A percentile compares a stretch with the other conserved stretches of the same genome.
phyloP scores from a whole-genome alignment of 1,140 invertebrate species.

The Phthorimaea operculella region DNA sequence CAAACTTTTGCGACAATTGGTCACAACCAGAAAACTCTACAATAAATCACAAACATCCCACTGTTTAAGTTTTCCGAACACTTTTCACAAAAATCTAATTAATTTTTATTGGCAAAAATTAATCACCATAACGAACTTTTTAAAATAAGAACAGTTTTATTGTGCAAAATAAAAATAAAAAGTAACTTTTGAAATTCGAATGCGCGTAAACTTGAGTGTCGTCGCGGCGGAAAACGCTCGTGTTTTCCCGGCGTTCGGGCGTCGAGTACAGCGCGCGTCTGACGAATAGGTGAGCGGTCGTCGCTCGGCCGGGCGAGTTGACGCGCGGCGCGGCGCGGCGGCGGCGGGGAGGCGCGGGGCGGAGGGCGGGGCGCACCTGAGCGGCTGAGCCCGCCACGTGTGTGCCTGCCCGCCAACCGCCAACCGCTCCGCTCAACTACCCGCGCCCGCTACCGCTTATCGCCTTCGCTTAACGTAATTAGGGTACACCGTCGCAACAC shows the following conservation, averaged over 20 bases:
- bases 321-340: slow-evolving; percentile 23
- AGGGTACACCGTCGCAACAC: slow-evolving; percentile 24
- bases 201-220: slow-evolving; percentile 40
- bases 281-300: slow-evolving; percentile 44
- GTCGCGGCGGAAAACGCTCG: slow-evolving; percentile 56
- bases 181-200: slow-evolving; percentile 29
- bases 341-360: slow-evolving; percentile 22
- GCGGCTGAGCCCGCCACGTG: slow-evolving; percentile 14
- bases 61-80: slow-evolving; percentile 34
- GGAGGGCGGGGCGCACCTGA: slow-evolving; percentile 52
- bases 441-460: slow-evolving; percentile 18
- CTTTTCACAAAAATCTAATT: slow-evolving; percentile 25
- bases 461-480: slow-evolving; percentile 30
- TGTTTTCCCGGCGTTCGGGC: slow-evolving; percentile 63
- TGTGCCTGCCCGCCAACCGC: slow-evolving; percentile 23
- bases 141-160: not conserved
- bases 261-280: slow-evolving; percentile 58
- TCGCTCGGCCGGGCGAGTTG: slow-evolving; percentile 33
- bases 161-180: slow-evolving; percentile 3
- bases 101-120: not conserved
- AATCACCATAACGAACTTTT: not conserved
- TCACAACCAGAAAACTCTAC: slow-evolving; percentile 29
- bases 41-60: slow-evolving; percentile 50
- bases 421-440: slow-evolving; percentile 34
- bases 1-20: slow-evolving; percentile 25